A percentile compares a stretch with the other conserved stretches of the same genome.
phyloP scores from a whole-genome alignment of 2,888 invertebrate species.

The Plutella xylostella region DNA sequence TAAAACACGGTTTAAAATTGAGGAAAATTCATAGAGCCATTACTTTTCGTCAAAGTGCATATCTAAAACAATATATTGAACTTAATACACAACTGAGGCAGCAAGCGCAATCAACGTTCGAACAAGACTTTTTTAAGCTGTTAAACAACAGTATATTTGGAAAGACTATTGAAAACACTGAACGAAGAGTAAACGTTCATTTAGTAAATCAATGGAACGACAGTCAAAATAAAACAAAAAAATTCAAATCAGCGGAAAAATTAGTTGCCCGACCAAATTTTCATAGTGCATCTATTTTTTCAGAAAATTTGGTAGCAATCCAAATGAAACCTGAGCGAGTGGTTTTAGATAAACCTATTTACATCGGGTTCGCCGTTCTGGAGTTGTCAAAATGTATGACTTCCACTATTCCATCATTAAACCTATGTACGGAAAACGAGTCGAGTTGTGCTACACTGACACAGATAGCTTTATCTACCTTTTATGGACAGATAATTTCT shows the following conservation, averaged over 20 bases:
- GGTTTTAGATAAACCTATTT: not conserved
- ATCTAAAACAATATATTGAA: not conserved
- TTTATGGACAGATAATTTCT: not conserved
- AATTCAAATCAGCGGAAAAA: conserved; percentile 2
- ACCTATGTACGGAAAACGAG: conserved; percentile 2
- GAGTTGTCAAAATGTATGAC: not conserved
- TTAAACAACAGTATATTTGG: no score
- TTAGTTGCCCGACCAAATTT: conserved; percentile 3
- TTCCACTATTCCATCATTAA: not conserved
- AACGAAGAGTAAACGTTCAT: conserved; percentile 9
- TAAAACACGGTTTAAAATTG: not conserved
- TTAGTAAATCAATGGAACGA: conserved; percentile 12
- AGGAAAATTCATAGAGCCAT: not conserved
- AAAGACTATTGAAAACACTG: no score
- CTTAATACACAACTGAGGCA: no score
- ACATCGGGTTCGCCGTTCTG: not conserved
- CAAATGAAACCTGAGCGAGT: not conserved
- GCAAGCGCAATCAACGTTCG: not conserved
- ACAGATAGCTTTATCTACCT: not conserved
- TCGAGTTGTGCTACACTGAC: conserved; percentile 1
- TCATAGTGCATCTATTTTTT: conserved; percentile 2
- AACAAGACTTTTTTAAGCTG: no score
- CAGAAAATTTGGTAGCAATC: conserved; percentile 3
- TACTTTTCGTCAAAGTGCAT: not conserved
- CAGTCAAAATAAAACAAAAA: conserved; percentile 5